Base-by-base conservation (phyloP, 2,888 invertebrate genomes). In the Xestoiulus laeticollis region DNA sequence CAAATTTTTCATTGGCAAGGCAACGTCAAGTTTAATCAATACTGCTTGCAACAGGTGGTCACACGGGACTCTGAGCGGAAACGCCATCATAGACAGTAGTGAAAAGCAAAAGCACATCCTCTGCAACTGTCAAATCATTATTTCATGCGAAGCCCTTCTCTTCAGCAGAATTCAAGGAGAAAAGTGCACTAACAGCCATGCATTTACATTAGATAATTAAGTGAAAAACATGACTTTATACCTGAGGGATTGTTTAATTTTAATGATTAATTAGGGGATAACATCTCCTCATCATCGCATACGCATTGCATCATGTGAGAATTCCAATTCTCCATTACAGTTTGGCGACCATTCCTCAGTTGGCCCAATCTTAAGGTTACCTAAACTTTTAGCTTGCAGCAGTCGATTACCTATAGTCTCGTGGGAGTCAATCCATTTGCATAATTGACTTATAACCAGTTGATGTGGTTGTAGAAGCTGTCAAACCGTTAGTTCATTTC, bases 181-280 rank as follows among this genome's bases (percentile, higher is more conserved):
- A 78, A 78, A 78, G 10, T 14, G 78, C 78, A 30, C 30, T 30
- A 78, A 78, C 78, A 78, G 78, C 6, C 22, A 30, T 12, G 78
- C 78, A 22, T 78, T 30, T 30, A 78, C 30, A 30, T 30, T 30
- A 22, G 78, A 78, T 78, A 30, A 78, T 78, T 78, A 78, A 78
- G 78, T 78, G 26, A 30, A 78, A 78, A 78, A 78, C 78, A 78
- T 22, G 30, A 30, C 78, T 78, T 6, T 14, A 78, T 78, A 30
- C 78, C 30, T 30, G 78, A 78, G 78, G 78, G 78, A 78, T 78
- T 78, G 26, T 78, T 78, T 78, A 26, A 30, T 26, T 78, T 78
- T 78, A 78, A 78, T 78, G 78, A 78, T 78, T 78, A 26, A 78
- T 78, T 78, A 78, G 22, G 78, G 30, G 78, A 78, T 30, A 78